A percentile compares a stretch with the other conserved stretches of the same genome.
These are phyloP conservation scores for Ammospiza maritima DNA, from an alignment of 2,797 vertebrate genomes.

Conservation along the genomic window DNA sequence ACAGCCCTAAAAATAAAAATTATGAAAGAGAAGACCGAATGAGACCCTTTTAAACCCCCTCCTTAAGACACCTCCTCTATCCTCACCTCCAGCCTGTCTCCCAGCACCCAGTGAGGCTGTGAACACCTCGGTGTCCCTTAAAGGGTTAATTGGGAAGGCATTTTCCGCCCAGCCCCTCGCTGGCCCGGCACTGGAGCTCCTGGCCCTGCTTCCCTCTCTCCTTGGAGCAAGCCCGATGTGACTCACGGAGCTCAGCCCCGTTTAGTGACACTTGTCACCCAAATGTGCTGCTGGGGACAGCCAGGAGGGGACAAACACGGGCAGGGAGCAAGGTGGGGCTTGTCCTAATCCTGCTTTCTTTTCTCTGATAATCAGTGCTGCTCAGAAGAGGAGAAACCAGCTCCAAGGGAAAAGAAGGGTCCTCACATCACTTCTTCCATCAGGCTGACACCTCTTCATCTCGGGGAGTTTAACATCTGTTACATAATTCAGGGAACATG, in stretches of 20 bases:
- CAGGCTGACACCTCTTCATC: conserved; percentile 62
- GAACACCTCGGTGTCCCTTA: neutral
- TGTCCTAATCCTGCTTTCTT: neutral
- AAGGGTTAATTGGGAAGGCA: neutral
- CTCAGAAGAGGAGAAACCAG: neutral
- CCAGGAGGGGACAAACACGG: neutral
- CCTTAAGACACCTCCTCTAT: neutral
- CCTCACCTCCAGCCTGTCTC: neutral
- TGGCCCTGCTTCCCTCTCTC: conserved; percentile 24
- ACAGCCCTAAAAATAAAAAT: neutral
- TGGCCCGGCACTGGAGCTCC: neutral
- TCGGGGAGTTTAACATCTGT: conserved; percentile 53
- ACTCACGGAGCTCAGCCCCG: neutral
- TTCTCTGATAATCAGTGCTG: neutral
- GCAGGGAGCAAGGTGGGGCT: fast-evolving
- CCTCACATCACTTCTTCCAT: conserved; percentile 61
- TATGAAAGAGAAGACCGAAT: neutral
- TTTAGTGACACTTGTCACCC: neutral
- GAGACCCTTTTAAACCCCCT: neutral
- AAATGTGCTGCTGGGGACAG: neutral
- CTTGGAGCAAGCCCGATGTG: neutral
- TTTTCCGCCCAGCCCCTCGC: neutral
- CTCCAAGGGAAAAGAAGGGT: conserved; percentile 8
- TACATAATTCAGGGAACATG: conserved; percentile 46
- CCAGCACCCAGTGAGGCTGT: neutral